phyloP scores from a whole-genome alignment of 2,797 vertebrate genomes.

The Eupleurogrammus muticus region DNA sequence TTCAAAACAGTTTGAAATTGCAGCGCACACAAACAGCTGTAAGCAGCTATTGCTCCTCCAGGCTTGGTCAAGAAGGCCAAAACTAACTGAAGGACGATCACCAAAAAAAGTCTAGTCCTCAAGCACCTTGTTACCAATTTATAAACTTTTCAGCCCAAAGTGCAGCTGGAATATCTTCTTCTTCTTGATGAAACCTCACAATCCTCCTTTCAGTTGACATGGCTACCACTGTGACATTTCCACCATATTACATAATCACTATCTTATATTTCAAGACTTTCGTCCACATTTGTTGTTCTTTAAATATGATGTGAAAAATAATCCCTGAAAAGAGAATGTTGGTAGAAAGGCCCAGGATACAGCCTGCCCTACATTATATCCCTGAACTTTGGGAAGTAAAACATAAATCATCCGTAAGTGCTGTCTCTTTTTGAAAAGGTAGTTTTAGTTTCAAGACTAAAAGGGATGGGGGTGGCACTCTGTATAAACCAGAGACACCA shows the following conservation, averaged over 20 bases:
- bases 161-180: neutral
- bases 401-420: neutral
- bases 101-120: neutral
- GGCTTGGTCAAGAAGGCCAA: conserved; percentile 9
- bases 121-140: neutral
- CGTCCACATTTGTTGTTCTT: too few relatives aligned
- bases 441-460: neutral
- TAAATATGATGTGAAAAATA: too few relatives aligned
- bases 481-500: neutral
- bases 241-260: neutral
- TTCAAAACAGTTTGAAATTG: conserved; percentile 15
- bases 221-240: neutral
- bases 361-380: neutral
- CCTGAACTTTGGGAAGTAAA: conserved; percentile 2
- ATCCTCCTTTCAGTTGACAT: neutral
- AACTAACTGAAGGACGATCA: neutral
- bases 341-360: neutral
- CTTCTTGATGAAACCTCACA: neutral
- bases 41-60: neutral
- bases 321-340: neutral
- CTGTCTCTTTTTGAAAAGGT: neutral
- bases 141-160: neutral
- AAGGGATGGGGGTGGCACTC: neutral
- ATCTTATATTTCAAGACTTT: neutral
- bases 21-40: conserved; percentile 3